Evolutionary conservation across 2,113 vertebrate genomes (phyloP).

Genomic region (Neolamprologus sp.): DNA sequence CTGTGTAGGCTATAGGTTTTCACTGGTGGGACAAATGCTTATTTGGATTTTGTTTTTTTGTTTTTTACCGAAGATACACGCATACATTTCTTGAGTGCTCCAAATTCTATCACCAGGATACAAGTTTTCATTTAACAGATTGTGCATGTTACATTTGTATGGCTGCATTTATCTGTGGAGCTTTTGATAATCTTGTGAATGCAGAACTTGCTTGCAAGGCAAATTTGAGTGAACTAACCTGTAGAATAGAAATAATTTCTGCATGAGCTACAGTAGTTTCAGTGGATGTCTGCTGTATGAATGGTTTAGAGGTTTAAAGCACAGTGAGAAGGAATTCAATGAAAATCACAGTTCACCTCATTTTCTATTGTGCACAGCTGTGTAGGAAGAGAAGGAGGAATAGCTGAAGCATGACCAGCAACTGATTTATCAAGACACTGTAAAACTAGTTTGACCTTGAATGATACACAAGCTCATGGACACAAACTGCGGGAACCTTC

Average conservation of each 20-base stretch:
- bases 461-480: neutral
- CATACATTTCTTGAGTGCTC: neutral
- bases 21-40: neutral
- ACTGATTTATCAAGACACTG: conserved; percentile 1
- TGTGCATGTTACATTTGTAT: neutral
- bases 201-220: neutral
- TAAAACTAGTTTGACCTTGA: conserved; percentile 22
- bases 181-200: neutral
- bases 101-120: neutral
- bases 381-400: neutral
- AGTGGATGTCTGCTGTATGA: neutral
- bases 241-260: neutral
- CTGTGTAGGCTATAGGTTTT: neutral
- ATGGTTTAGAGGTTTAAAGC: neutral
- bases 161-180: neutral
- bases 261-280: neutral
- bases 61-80: neutral
- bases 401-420: conserved; percentile 5
- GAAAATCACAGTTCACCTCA: neutral
- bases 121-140: neutral
- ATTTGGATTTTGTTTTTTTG: neutral
- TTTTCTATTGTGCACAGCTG: conserved; percentile 1
- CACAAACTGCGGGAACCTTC: neutral
- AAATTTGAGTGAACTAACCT: neutral
- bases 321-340: neutral